These are phyloP conservation scores for Trachymyrmex cornetzi DNA, from an alignment of 1,140 invertebrate genomes.

Conservation along the genomic window DNA sequence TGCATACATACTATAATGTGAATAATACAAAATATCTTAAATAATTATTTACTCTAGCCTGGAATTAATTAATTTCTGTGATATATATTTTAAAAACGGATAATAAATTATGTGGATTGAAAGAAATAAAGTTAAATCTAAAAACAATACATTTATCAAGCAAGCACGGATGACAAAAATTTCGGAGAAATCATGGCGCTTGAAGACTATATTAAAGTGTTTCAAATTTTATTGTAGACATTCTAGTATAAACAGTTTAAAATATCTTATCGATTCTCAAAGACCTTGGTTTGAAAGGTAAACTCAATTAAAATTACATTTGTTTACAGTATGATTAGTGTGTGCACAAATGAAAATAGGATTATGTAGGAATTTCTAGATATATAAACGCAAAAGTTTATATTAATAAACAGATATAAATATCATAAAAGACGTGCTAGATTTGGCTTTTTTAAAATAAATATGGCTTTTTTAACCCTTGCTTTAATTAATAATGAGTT, in stretches of 20 bases:
- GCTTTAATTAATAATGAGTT: too few relatives aligned
- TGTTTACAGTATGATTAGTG: neutral
- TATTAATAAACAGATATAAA: too few relatives aligned
- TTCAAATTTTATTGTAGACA: constrained; percentile 67
- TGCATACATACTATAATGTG: too few relatives aligned
- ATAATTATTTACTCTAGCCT: constrained; percentile 1
- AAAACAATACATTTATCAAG: neutral
- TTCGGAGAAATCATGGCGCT: neutral
- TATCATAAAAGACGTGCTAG: too few relatives aligned
- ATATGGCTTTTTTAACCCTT: too few relatives aligned
- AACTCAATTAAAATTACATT: neutral
- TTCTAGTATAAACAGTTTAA: constrained; percentile 65
- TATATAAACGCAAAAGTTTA: too few relatives aligned
- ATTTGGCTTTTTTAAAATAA: too few relatives aligned
- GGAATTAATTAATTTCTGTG: neutral
- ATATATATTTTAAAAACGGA: neutral
- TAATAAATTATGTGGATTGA: neutral
- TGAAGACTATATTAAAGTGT: constrained; percentile 43
- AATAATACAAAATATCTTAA: neutral
- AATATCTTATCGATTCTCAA: constrained; percentile 60
- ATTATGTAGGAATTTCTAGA: neutral
- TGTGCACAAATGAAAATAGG: neutral
- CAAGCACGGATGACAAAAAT: neutral
- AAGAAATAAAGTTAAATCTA: constrained; percentile 7
- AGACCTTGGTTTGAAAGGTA: constrained; percentile 71